Percentiles rank a stretch among this genome's conserved stretches.
Evolutionary conservation across 2,888 invertebrate genomes (phyloP).

Genomic region (Megamerina dolium): DNA sequence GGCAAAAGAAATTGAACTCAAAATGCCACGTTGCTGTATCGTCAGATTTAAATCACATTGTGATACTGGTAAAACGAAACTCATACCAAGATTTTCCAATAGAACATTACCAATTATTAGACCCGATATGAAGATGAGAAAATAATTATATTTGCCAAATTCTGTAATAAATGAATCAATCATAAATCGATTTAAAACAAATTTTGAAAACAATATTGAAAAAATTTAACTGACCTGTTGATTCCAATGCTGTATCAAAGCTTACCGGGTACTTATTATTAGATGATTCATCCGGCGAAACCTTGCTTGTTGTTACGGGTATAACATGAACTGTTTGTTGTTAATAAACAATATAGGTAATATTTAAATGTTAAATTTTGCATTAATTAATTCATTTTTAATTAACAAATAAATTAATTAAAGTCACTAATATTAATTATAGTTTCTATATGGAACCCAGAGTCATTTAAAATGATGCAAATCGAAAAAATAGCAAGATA

Average conservation of each 20-base stretch:
- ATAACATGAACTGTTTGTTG: no score
- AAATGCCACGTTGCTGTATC: slow-evolving; percentile 45
- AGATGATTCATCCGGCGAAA: no score
- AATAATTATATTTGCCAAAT: slow-evolving; percentile 52
- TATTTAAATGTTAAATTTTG: no score
- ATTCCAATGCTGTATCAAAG: slow-evolving; percentile 28
- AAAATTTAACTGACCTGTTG: slow-evolving; percentile 27
- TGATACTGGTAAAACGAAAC: slow-evolving; percentile 53
- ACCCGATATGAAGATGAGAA: slow-evolving; percentile 51
- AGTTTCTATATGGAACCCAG: no score
- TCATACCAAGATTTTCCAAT: slow-evolving; percentile 50
- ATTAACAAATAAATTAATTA: no score
- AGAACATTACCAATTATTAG: slow-evolving; percentile 51
- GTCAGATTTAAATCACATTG: slow-evolving; percentile 48
- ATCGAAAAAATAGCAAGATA: no score
- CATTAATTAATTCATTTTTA: no score
- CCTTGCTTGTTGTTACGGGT: slow-evolving; percentile 75
- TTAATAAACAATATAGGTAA: no score
- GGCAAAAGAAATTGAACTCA: slow-evolving; percentile 45
- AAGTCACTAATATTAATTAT: no score
- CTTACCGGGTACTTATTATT: slow-evolving; percentile 21
- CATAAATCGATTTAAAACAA: slow-evolving; percentile 4
- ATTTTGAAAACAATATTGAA: no score
- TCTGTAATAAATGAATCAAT: no score
- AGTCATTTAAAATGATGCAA: no score